Percentiles rank a stretch among this genome's conserved stretches.
phyloP scores from a whole-genome alignment of 2,113 vertebrate species.

The Bos taurus region DNA sequence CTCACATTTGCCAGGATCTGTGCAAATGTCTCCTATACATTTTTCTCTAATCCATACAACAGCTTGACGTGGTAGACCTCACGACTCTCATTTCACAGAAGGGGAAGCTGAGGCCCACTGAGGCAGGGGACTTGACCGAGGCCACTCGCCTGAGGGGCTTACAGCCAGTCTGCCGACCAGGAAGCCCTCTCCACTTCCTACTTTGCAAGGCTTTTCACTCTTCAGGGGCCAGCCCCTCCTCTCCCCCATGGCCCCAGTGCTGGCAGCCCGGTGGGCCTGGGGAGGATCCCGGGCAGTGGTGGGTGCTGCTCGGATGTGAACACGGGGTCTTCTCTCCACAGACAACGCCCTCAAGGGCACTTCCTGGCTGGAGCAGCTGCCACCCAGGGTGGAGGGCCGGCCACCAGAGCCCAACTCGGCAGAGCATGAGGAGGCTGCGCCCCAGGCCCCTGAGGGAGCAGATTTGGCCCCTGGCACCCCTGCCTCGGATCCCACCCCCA shows the following conservation, averaged over 20 bases:
- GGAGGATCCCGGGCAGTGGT: neutral
- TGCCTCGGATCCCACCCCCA: neutral
- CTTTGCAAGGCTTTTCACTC: neutral
- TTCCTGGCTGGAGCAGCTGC: conserved; percentile 74
- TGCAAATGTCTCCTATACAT: neutral
- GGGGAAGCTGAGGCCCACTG: neutral
- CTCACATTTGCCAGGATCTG: neutral
- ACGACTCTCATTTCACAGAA: neutral
- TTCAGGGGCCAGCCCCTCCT: neutral
- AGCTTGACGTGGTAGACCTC: neutral
- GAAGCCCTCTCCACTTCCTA: neutral
- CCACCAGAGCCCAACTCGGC: neutral
- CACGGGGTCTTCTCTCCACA: conserved; percentile 51
- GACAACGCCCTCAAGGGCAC: conserved; percentile 80
- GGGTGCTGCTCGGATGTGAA: neutral
- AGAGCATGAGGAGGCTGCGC: conserved; percentile 28
- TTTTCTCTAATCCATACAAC: neutral
- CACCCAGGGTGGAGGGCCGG: conserved; percentile 76
- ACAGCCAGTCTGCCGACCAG: neutral
- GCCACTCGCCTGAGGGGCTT: neutral
- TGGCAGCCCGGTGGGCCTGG: neutral
- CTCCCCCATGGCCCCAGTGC: neutral
- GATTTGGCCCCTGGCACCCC: neutral
- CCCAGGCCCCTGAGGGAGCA: neutral
- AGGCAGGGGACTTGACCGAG: neutral